Base-by-base conservation (phyloP, 2,113 vertebrate species). In the Phylloscopus whistleri region DNA sequence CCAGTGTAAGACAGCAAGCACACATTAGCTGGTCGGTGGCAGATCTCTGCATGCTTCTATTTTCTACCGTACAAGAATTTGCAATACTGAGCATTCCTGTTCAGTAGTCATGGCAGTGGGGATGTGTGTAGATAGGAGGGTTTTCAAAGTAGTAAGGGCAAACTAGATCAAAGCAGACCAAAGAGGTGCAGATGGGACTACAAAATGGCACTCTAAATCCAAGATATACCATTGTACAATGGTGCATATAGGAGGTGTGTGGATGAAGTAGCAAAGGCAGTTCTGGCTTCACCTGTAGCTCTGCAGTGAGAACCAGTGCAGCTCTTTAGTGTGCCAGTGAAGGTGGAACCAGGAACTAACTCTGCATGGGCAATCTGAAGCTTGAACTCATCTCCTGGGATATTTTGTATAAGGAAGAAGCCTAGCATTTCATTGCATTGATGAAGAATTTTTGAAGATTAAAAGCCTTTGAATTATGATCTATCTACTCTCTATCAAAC, bases 51-150 rank as follows among this genome's bases (percentile, higher is more conserved):
- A 2, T 48, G 6, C 21, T 64, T n/a, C 43, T 59, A 0, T 28
- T 51, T 49, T 17, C 15, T 73, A 49, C 39, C 24, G 22, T 44
- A 39, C 33, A 20, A 52, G 26, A 33, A 46, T 66, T 46, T 56
- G 30, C 14, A 41, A 0, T 66, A 70, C 53, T 41, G 44, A 59
- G 24, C 35, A 17, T 3, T 64, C 35, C n/a, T 35, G 16, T 26
- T 41, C 18, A 41, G 53, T 43, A 58, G 64, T 28, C 0, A 0
- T 56, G 52, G 48, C 1, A 4, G 39, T 1, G 3, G 7, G 7
- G 7, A 3, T 7, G 31, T 17, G 27, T 41, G 37, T 52, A 37
- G 33, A 3, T 70, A 33, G 6, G 46, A 79, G 33, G 30, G 2
- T 83, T 30, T 51, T 82, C 24, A 49, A 49, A 62, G 19, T 43